Base-by-base conservation (phyloP, 2,113 vertebrate genomes). In the Dolichotis patagonum region DNA sequence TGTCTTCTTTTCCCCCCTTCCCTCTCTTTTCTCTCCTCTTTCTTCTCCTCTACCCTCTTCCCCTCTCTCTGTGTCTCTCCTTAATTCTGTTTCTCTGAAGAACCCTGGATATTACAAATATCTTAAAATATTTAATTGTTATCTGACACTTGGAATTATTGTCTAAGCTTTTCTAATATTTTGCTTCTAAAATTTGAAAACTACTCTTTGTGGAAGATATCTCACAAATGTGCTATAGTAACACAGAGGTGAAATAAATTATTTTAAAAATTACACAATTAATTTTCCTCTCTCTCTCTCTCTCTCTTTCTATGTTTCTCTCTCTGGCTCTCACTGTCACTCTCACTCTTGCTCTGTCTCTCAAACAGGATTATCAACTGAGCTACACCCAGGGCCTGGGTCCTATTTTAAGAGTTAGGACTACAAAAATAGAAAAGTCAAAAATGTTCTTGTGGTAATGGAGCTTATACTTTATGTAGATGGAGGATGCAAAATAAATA, bases 181-280 rank as follows among this genome's bases (percentile, higher is more conserved):
- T 86, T 71, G 67, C 17, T 71, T 71, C 28, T 88, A 67, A 96
- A 96, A 67, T 90, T 49, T 88, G 1, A 88, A 73, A 87, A 87
- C 26, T 46, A 38, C 38, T n/a, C 8, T 38, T 71, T 71, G 35
- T 71, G 35, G 7, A 38, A n/a, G 19, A 22, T 71, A 38, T 71
- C 35, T 19, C n/a, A 38, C 17, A 71, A 71, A 71, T 71, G 19
- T 38, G 35, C 38, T 38, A 71, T 22, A 38, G 19, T 71, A 69
- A 69, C 65, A n/a, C 32, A 69, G 35, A n/a, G 16, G 65, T n/a
- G 35, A 69, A 69, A 69, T n/a, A 69, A 69, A n/a, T 19, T 35
- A 69, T 69, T 69, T n/a, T 7, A n/a, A n/a, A 69, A n/a, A 69
- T 69, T 69, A 69, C n/a, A n/a, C 16, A 69, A n/a, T n/a, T 69